Evolutionary conservation across 2,888 invertebrate species (phyloP).

Genomic region (Himalopsyche kuldschensis): DNA sequence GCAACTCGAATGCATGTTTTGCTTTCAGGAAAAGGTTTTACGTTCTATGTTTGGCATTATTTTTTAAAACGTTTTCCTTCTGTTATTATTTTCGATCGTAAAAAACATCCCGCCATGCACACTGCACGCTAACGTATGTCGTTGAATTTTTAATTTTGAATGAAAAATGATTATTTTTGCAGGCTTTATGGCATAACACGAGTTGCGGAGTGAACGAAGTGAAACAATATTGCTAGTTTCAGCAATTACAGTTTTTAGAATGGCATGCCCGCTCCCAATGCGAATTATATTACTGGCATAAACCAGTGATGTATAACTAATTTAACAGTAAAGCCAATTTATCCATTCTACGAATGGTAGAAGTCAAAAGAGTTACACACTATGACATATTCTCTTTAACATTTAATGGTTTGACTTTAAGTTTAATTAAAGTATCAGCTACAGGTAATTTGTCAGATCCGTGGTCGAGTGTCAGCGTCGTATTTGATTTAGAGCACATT

Average conservation of each 20-base stretch:
- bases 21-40: constrained; percentile 8
- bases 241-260: not conserved
- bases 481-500: too few species aligned
- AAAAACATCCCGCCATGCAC: not conserved
- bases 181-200: not conserved
- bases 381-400: too few species aligned
- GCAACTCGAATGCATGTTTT: constrained; percentile 21
- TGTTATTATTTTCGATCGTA: not conserved
- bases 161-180: not conserved
- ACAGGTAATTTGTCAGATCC: too few species aligned
- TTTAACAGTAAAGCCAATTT: too few species aligned
- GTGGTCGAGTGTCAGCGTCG: too few species aligned
- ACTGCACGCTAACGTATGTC: not conserved
- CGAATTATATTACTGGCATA: too few species aligned
- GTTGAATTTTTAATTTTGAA: not conserved
- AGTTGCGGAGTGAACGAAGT: not conserved
- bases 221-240: not conserved
- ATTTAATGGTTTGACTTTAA: too few species aligned
- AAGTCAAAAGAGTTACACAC: too few species aligned
- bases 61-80: not conserved
- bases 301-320: too few species aligned
- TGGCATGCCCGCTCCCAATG: too few species aligned
- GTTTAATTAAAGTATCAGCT: too few species aligned
- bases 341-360: too few species aligned
- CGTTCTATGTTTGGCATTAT: not conserved